Conservation (phyloP, 2,113 vertebrate genomes). For the Hystrix cristata region DNA sequence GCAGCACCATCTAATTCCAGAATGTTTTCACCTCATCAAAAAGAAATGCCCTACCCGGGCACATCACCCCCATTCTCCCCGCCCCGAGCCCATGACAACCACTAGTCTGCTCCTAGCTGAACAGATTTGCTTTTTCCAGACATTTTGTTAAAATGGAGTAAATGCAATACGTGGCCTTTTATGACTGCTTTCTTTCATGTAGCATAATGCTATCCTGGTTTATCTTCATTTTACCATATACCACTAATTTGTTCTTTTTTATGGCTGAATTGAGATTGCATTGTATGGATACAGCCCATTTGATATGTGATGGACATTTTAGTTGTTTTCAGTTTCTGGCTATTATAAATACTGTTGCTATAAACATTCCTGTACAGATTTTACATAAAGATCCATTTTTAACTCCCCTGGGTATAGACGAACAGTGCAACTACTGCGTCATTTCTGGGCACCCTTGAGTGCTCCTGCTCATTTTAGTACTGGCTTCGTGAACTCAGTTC, state of each 20-base stretch:
- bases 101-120: neutral
- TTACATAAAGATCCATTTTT: neutral
- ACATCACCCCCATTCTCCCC: neutral
- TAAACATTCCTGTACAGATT: neutral
- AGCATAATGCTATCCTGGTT: neutral
- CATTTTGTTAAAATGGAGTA: slow-evolving; percentile 36
- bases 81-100: neutral
- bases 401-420: neutral
- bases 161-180: neutral
- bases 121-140: neutral
- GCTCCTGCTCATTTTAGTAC: neutral
- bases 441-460: neutral
- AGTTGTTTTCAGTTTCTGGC: neutral
- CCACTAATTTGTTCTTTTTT: neutral
- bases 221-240: neutral
- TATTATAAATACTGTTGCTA: neutral
- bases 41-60: neutral
- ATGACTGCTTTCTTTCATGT: neutral
- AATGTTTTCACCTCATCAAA: slow-evolving; percentile 23
- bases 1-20: neutral
- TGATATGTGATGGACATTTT: neutral
- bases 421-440: neutral
- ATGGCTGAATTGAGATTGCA: neutral
- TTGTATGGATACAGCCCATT: neutral
- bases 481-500: neutral